phyloP scores from a whole-genome alignment of 37 sponge, comb jelly and placozoan genomes.

The Lycopodina hypogea region DNA sequence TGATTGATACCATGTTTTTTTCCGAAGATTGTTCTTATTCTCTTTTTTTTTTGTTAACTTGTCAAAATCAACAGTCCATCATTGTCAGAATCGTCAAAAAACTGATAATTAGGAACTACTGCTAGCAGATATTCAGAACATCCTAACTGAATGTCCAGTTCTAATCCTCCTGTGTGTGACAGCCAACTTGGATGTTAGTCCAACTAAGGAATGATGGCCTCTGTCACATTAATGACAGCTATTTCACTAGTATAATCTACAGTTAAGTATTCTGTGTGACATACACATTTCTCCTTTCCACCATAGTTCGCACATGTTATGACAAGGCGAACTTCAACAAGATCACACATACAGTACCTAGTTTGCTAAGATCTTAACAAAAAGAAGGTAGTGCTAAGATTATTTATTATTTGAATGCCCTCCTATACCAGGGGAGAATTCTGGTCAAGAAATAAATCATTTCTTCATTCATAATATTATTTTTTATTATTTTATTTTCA shows the following conservation, averaged over 20 bases:
- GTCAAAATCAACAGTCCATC: neutral
- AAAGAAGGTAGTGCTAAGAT: no score
- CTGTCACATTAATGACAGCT: slow-evolving; percentile 24
- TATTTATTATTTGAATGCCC: no score
- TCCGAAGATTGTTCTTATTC: neutral
- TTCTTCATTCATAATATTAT: no score
- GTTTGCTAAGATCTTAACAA: no score
- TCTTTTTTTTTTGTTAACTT: neutral
- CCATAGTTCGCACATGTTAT: neutral
- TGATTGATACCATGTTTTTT: neutral
- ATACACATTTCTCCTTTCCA: neutral
- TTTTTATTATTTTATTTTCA: no score
- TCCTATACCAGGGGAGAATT: no score
- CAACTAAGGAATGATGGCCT: slow-evolving; percentile 8
- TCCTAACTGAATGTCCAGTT: neutral
- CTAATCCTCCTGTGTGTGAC: neutral
- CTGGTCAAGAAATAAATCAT: no score
- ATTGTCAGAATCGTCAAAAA: neutral
- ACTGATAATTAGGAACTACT: neutral
- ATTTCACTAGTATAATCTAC: neutral
- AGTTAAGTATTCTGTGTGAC: no score
- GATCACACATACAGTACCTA: no score
- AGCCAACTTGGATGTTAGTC: no score
- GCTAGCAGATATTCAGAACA: neutral
- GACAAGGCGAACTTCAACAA: slow-evolving; percentile 8